Percentiles rank a stretch among this genome's conserved stretches.
These are phyloP conservation scores for Aphaenogaster floridana DNA, from an alignment of 1,140 invertebrate species.

Conservation along the genomic window DNA sequence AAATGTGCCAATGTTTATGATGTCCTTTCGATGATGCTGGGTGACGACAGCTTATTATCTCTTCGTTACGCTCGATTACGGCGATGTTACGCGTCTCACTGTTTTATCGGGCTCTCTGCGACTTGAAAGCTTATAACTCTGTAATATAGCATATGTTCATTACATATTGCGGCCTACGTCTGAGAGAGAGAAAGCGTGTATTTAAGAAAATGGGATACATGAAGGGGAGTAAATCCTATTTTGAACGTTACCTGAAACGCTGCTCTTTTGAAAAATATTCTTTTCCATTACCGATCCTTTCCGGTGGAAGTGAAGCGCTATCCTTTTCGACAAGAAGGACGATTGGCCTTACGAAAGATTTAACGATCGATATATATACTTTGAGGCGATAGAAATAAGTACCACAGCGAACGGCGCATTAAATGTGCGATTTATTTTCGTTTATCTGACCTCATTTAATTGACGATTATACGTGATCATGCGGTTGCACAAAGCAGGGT, in stretches of 20 bases:
- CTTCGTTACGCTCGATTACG: constrained; percentile 33
- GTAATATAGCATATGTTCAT: constrained; percentile 33
- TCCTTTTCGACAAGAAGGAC: not conserved
- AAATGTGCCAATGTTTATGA: constrained; percentile 54
- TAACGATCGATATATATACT: constrained; percentile 23
- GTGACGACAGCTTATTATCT: constrained; percentile 36
- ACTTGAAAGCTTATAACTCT: constrained; percentile 23
- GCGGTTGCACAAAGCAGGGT: constrained; percentile 42
- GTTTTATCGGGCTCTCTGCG: constrained; percentile 3
- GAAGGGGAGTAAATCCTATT: not conserved
- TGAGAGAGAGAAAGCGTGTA: constrained; percentile 11
- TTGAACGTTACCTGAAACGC: not conserved
- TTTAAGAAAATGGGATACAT: constrained; percentile 1
- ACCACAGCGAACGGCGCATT: constrained; percentile 35
- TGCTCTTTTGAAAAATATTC: not conserved
- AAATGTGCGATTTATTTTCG: not conserved
- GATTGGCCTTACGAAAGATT: constrained; percentile 34
- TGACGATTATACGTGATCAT: constrained; percentile 42
- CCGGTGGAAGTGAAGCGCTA: not conserved
- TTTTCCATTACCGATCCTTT: not conserved
- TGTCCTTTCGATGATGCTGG: constrained; percentile 22
- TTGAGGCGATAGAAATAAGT: constrained; percentile 24
- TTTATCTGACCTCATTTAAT: constrained; percentile 20
- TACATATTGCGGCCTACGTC: constrained; percentile 44
- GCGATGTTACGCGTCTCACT: constrained; percentile 27